Conservation (phyloP, 2,113 vertebrate species). For the Campylomormyrus numenius region DNA sequence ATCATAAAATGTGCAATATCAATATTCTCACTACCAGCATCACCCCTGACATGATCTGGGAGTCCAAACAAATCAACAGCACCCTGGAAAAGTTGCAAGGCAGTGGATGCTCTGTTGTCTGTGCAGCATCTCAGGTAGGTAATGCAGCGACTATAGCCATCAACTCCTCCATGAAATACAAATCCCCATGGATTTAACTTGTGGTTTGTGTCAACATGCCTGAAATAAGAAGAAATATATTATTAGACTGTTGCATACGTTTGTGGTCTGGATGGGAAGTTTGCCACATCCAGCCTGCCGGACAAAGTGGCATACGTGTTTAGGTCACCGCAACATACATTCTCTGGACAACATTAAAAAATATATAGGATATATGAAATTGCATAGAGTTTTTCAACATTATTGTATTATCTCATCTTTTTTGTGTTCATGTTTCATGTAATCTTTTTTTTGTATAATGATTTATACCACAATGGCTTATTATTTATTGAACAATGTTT, state of each 20-base stretch:
- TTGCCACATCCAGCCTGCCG: too few relatives aligned
- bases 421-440: not conserved
- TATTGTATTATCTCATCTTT: not conserved
- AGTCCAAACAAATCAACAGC: slow-evolving; percentile 17
- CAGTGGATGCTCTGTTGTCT: slow-evolving; percentile 6
- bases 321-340: too few relatives aligned
- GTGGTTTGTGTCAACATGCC: not conserved
- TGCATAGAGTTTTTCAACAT: too few relatives aligned
- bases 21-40: slow-evolving; percentile 10
- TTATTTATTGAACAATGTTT: not conserved
- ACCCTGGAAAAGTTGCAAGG: slow-evolving; percentile 4
- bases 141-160: slow-evolving; percentile 17
- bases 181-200: slow-evolving; percentile 3
- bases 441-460: not conserved
- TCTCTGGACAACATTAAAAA: too few relatives aligned
- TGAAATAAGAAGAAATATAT: too few relatives aligned
- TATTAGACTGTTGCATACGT: too few relatives aligned
- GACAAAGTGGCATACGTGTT: too few relatives aligned
- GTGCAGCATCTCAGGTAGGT: slow-evolving; percentile 14
- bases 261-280: too few relatives aligned
- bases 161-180: slow-evolving; percentile 13
- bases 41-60: not conserved
- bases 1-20: slow-evolving; percentile 1
- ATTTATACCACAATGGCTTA: not conserved
- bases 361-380: too few relatives aligned